phyloP scores from a whole-genome alignment of 2,888 invertebrate species.

The Cryptocheilus praepositus region DNA sequence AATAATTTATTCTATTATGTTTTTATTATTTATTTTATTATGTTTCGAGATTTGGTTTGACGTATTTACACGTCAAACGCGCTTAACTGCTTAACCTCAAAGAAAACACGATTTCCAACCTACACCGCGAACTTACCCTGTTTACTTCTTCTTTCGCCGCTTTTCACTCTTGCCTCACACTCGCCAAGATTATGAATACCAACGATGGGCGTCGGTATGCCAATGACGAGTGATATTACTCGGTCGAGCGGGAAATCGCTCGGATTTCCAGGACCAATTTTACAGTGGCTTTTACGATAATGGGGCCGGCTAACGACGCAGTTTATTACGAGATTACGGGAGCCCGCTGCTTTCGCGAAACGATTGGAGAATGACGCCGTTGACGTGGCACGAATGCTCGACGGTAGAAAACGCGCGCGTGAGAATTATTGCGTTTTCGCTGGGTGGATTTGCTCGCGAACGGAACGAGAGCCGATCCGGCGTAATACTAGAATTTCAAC shows the following conservation, averaged over 20 bases:
- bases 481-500: too few relatives aligned
- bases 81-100: too few relatives aligned
- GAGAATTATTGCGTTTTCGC: too few relatives aligned
- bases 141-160: conserved; percentile 5
- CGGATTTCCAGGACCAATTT: conserved; percentile 22
- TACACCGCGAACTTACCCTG: too few relatives aligned
- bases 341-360: neutral
- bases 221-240: conserved; percentile 44
- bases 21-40: too few relatives aligned
- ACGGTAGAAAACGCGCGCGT: too few relatives aligned
- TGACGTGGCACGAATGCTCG: too few relatives aligned
- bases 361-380: conserved; percentile 3
- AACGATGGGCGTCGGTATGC: neutral
- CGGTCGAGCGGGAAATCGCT: conserved; percentile 38
- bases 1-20: too few relatives aligned
- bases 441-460: too few relatives aligned
- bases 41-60: too few relatives aligned
- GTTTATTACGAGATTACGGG: conserved; percentile 11
- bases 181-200: conserved; percentile 12
- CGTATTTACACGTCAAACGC: too few relatives aligned
- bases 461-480: too few relatives aligned
- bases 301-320: conserved; percentile 16
- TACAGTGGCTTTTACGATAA: conserved; percentile 30
- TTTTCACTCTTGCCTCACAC: conserved; percentile 14
- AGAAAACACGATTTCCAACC: neutral